These are phyloP conservation scores for Peribatodes rhomboidaria DNA, from an alignment of 2,888 invertebrate species.

Conservation along the genomic window DNA sequence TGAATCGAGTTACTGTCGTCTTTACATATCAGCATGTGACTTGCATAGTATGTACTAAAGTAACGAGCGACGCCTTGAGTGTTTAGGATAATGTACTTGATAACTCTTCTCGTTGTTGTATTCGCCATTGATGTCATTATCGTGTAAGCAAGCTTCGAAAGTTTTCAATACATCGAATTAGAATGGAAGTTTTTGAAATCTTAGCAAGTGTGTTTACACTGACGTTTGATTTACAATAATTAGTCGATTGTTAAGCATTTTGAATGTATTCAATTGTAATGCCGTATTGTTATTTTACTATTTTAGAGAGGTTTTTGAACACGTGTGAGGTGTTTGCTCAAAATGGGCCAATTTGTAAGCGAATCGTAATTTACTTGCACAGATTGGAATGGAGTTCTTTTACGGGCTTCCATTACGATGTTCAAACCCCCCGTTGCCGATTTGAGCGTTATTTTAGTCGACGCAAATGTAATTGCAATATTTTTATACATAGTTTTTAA, in stretches of 20 bases:
- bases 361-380: conserved; percentile 52
- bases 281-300: conserved; percentile 59
- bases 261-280: conserved; percentile 62
- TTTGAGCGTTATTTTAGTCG: conserved; percentile 33
- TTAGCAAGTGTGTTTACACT: conserved; percentile 65
- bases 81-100: conserved; percentile 68
- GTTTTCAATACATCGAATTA: conserved; percentile 82
- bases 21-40: conserved; percentile 86
- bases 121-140: conserved; percentile 73
- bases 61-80: conserved; percentile 70
- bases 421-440: conserved; percentile 43
- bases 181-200: conserved; percentile 67
- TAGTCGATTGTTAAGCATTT: conserved; percentile 68
- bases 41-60: conserved; percentile 75
- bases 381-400: conserved; percentile 47
- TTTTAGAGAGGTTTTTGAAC: conserved; percentile 57
- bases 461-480: conserved; percentile 46
- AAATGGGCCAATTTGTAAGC: conserved; percentile 65
- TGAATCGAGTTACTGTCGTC: conserved; percentile 77
- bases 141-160: conserved; percentile 69
- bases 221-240: conserved; percentile 64
- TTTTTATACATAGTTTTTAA: conserved; percentile 59
- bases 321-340: conserved; percentile 53
- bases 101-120: conserved; percentile 73
- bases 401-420: conserved; percentile 36